Conservation (phyloP, 2,797 vertebrate species). For the Thalassophryne amazonica region DNA sequence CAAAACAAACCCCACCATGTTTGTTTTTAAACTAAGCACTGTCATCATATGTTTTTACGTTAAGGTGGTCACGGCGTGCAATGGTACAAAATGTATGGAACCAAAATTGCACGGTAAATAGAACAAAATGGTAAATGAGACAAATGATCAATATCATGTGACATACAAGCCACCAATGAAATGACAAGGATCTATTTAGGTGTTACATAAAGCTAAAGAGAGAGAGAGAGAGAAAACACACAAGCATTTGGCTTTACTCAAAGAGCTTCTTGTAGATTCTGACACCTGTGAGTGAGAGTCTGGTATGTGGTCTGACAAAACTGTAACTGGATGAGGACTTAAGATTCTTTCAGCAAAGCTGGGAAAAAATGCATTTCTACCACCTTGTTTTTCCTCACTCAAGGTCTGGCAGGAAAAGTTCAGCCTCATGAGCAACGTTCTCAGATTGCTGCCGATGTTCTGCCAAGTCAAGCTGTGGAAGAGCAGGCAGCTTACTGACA, state of each 20-base stretch:
- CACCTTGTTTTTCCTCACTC: conserved; percentile 17
- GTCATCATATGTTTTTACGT: no score
- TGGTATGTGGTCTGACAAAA: conserved; percentile 31
- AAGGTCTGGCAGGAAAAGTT: conserved; percentile 30
- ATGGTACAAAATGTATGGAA: no score
- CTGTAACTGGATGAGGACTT: conserved; percentile 14
- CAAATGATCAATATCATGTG: no score
- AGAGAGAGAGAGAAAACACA: no score
- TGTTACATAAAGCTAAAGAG: no score
- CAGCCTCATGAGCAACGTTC: conserved; percentile 6
- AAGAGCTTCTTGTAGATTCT: conserved; percentile 20
- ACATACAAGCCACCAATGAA: no score
- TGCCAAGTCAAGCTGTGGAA: conserved; percentile 19
- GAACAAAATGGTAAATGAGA: no score
- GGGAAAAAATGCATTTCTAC: neutral
- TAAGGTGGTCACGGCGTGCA: no score
- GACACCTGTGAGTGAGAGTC: conserved; percentile 27
- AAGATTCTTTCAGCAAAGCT: conserved; percentile 11
- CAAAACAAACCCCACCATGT: no score
- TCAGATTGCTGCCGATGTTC: conserved; percentile 11
- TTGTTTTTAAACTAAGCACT: no score
- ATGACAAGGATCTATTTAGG: no score
- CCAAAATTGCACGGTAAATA: no score
- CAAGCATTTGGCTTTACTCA: conserved; percentile 18
- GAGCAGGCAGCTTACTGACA: conserved; percentile 17